These are phyloP conservation scores for Agriopis leucophaearia DNA, from an alignment of 2,888 invertebrate species.

Conservation along the genomic window DNA sequence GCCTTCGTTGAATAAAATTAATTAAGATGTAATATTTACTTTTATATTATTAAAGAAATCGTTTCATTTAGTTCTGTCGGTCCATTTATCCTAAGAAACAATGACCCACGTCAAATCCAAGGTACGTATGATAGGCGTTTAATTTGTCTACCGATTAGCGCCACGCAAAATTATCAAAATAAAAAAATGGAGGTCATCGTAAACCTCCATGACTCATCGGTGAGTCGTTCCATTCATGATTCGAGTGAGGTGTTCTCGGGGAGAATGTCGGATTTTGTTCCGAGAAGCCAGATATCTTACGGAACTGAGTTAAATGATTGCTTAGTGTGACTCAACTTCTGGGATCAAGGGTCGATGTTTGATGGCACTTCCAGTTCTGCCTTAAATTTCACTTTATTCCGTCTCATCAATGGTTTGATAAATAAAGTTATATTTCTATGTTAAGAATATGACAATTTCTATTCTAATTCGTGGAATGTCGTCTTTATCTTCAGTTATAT, in stretches of 20 bases:
- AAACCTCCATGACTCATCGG: slow-evolving; percentile 49
- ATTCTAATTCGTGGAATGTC: too few species aligned
- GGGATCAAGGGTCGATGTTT: slow-evolving; percentile 15
- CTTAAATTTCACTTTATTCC: too few species aligned
- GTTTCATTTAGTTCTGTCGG: neutral
- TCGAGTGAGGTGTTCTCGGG: slow-evolving; percentile 42
- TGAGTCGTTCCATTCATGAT: slow-evolving; percentile 62
- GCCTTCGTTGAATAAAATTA: neutral
- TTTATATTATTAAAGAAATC: neutral
- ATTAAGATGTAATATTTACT: neutral
- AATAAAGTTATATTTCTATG: neutral
- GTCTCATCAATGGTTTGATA: neutral
- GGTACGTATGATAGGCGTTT: slow-evolving; percentile 21
- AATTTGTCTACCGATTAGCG: slow-evolving; percentile 28
- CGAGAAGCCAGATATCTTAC: slow-evolving; percentile 54
- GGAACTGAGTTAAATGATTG: slow-evolving; percentile 43
- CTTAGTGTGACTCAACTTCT: slow-evolving; percentile 35
- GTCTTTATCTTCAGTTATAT: too few species aligned
- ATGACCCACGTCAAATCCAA: slow-evolving; percentile 25
- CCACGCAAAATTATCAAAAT: slow-evolving; percentile 32
- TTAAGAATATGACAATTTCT: too few species aligned
- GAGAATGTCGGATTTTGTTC: slow-evolving; percentile 52
- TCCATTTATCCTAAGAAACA: slow-evolving; percentile 5
- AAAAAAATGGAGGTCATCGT: slow-evolving; percentile 44
- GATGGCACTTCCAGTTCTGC: neutral